Percentiles rank a stretch among this genome's conserved stretches.
These are phyloP conservation scores for Stramonita haemastoma DNA, from an alignment of 2,888 invertebrate genomes.

Conservation along the genomic window DNA sequence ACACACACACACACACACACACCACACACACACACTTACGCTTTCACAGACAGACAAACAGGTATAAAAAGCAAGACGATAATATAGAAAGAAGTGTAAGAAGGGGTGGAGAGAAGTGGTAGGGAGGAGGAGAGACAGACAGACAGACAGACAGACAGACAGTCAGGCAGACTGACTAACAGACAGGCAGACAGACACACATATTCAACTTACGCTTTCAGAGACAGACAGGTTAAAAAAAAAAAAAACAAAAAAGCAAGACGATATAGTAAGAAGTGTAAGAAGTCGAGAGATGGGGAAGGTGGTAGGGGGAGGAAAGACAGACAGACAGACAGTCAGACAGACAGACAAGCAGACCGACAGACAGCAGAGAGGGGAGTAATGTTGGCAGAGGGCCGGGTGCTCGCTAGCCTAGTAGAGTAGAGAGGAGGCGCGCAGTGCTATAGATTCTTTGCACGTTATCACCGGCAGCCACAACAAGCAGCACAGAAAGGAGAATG, in stretches of 20 bases:
- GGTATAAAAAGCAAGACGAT: too few species aligned
- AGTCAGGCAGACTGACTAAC: too few species aligned
- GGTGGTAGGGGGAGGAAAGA: background rate
- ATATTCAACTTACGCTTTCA: too few species aligned
- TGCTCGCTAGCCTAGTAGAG: background rate
- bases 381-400: background rate
- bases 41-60: too few species aligned
- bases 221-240: background rate
- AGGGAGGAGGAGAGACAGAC: too few species aligned
- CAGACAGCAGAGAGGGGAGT: background rate
- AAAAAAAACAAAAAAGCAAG: background rate
- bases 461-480: background rate
- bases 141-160: too few species aligned
- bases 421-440: background rate
- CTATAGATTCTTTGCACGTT: conserved; percentile 30
- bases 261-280: too few species aligned
- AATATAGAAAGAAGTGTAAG: too few species aligned
- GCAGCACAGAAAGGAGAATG: background rate
- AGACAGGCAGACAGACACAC: background rate
- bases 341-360: background rate
- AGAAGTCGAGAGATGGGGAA: too few species aligned
- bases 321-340: background rate
- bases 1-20: too few species aligned
- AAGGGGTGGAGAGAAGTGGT: too few species aligned
- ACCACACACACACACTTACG: too few species aligned